Base-by-base conservation (phyloP, 1,140 invertebrate species). In the Maniola jurtina region DNA sequence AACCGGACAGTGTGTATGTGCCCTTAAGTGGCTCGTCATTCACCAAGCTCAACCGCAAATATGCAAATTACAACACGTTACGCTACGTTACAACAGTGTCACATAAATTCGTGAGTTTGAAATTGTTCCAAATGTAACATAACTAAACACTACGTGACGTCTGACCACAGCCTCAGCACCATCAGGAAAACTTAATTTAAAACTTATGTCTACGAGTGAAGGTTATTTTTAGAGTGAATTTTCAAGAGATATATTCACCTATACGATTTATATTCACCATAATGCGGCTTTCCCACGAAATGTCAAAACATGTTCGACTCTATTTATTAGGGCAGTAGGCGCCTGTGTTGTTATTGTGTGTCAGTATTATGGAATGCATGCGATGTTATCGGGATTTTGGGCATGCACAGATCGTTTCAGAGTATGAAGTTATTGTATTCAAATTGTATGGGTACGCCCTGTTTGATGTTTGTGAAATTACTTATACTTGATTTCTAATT, bases 251-350 rank as follows among this genome's bases (percentile, higher is more conserved):
- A 58, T 52, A 57, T 40, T 58, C n/a, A n/a, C n/a, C n/a, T 68
- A 50, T 47, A 62, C 33, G 6, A 61, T 61, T 60, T 61, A 62
- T 67, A 66, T 47, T 61, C 50, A 35, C 45, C 60, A 62, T 68
- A 68, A 62, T 50, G 40, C 56, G 40, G 48, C 69, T 69, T 87
- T 85, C 84, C 80, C 83, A 87, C 81, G 83, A 68, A 76, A 77
- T 84, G 84, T 80, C 81, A 85, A 83, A 86, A 85, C 77, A 67
- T 72, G 66, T 73, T 76, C 67, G 65, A 72, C 69, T 79, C 63
- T 70, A 67, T 81, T 76, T 81, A 75, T 81, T 81, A 79, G 72
- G 68, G 74, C 73, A 75, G 75, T 73, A 78, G 68, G 61, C 48
- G 63, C 71, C 64, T 38, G 63, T 61, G 50, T 60, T 58, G 78